Conservation (phyloP, 2,113 vertebrate genomes). For the Rostratula benghalensis region DNA sequence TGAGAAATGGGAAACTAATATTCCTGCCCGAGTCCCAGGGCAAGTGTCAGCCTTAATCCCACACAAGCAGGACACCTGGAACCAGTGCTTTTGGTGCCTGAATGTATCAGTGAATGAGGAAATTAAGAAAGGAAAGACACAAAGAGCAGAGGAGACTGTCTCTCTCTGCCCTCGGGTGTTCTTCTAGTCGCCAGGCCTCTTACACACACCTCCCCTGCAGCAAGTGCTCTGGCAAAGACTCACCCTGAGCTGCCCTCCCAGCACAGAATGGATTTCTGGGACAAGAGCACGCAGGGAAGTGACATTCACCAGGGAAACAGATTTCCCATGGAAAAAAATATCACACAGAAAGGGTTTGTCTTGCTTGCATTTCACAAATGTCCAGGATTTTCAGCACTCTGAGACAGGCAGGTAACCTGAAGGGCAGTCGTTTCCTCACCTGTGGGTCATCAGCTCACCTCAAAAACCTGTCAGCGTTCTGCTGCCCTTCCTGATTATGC, state of each 20-base stretch:
- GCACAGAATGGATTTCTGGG: not conserved
- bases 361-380: not conserved
- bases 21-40: not conserved
- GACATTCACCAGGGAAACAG: not conserved
- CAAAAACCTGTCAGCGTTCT: not conserved
- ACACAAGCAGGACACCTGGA: not conserved
- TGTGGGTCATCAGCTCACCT: not conserved
- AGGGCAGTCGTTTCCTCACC: not conserved
- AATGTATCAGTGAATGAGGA: not conserved
- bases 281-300: not conserved
- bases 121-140: not conserved
- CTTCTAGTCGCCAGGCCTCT: not conserved
- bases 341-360: not conserved
- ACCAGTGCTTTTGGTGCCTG: not conserved
- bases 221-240: not conserved
- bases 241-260: not conserved
- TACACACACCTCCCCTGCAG: not conserved
- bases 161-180: not conserved
- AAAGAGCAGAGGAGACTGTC: not conserved
- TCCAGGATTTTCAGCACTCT: not conserved
- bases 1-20: not conserved
- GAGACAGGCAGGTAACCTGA: not conserved
- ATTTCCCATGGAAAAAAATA: not conserved
- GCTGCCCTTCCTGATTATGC: not conserved
- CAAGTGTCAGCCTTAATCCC: not conserved